Evolutionary conservation across 2,797 vertebrate species (phyloP), one percentile per base, ranked within the genome.

Genomic region (Oreortyx pictus): DNA sequence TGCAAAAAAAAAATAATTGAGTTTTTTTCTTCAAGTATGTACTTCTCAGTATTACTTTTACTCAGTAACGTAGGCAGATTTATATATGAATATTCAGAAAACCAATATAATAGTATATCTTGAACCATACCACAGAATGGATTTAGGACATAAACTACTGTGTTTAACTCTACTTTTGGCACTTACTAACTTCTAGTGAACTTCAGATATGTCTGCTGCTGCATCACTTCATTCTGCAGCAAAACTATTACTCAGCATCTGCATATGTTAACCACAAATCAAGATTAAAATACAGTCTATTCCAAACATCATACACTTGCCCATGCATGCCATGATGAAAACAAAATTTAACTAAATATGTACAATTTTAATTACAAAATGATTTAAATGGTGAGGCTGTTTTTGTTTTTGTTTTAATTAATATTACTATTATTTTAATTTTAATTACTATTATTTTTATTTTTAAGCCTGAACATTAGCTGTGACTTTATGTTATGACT

Each of bases 131-230:
- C 17, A 35, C 31, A 77, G 11, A 2, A 65, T 31, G 7, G 43
- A 54, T 29, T 81, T 64, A 59, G 22, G 35, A 56, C 7, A 78
- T 24, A 73, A 85, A 47, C 6, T 35, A 5, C 50, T 74, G 20
- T 47, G 15, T 35, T 0, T 0, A 46, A 62, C 24, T 59, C 9
- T 47, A 11, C 20, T 33, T 7, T 16, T 84, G 16, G 8, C n/a
- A 14, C 49, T 47, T 61, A 18, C 12, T 60, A 43, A 7, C 24
- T n/a, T 64, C 56, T 41, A 49, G 17, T 37, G 4, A 29, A 31
- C 11, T 46, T 64, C 23, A 50, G 39, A 47, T 47, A 5, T 43
- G 6, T 17, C 19, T 80, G 17, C 25, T 80, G 31, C 14, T 75
- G 33, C 4, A 1, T 10, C 8, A 4, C 43, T 68, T 16, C 17